A percentile compares a stretch with the other conserved stretches of the same genome.
Conservation (phyloP, 1,140 invertebrate genomes). For the Drosophila orena region DNA sequence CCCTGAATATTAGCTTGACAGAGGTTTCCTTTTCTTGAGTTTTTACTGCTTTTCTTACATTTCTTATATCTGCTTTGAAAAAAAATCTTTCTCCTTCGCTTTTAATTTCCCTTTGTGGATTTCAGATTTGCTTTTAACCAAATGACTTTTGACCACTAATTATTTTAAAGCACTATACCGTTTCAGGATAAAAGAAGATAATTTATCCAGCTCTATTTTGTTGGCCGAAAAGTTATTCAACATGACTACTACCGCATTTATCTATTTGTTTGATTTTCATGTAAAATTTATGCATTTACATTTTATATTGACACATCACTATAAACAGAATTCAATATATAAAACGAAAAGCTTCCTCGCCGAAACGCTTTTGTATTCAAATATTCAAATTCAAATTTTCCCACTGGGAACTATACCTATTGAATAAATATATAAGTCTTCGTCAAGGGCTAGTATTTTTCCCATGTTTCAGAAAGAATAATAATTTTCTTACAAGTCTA, state of each 20-base stretch:
- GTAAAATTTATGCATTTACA: not conserved
- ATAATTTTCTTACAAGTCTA: too few species aligned
- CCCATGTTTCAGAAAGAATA: too few species aligned
- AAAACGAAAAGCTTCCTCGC: not conserved
- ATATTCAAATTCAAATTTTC: too few species aligned
- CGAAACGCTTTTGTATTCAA: not conserved
- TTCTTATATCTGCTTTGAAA: not conserved
- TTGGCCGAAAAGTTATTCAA: not conserved
- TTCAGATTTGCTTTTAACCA: slow-evolving; percentile 7
- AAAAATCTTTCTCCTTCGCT: not conserved
- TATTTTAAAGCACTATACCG: not conserved
- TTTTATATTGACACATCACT: too few species aligned
- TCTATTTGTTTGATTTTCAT: not conserved
- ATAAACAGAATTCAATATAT: not conserved
- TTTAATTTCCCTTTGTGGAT: not conserved
- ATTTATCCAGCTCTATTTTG: not conserved
- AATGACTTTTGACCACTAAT: slow-evolving; percentile 6
- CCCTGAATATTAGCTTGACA: too few species aligned
- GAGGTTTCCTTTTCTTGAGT: not conserved
- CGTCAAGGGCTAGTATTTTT: not conserved
- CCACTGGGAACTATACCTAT: not conserved
- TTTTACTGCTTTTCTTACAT: not conserved
- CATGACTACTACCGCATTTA: not conserved
- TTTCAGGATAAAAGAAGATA: not conserved
- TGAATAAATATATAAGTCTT: not conserved